phyloP scores from a whole-genome alignment of 2,113 vertebrate species.

The Thamnophis sirtalis region DNA sequence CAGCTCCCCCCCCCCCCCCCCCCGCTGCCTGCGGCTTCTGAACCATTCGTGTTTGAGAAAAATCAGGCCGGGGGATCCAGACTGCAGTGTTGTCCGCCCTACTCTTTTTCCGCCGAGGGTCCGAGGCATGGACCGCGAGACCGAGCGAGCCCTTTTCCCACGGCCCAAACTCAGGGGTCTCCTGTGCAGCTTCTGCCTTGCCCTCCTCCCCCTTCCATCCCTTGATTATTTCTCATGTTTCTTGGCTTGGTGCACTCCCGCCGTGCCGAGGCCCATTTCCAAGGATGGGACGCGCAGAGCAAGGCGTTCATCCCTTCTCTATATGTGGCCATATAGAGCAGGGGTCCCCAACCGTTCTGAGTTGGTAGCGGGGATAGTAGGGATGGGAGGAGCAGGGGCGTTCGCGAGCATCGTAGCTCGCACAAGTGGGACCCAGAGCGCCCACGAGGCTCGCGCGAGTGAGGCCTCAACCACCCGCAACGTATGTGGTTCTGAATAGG shows the following conservation, averaged over 20 bases:
- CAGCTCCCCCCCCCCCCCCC: neutral
- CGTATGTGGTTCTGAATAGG: too few relatives aligned
- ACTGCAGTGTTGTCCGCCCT: slow-evolving; percentile 38
- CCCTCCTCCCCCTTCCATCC: slow-evolving; percentile 53
- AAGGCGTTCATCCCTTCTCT: slow-evolving; percentile 50
- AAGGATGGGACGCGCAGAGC: slow-evolving; percentile 47
- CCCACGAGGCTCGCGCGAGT: slow-evolving; percentile 47
- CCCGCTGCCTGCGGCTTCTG: neutral
- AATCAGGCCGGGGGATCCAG: neutral
- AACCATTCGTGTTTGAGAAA: neutral
- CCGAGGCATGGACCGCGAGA: slow-evolving; percentile 46
- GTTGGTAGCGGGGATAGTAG: too few relatives aligned
- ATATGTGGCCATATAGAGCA: slow-evolving; percentile 66
- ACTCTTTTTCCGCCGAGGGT: slow-evolving; percentile 45
- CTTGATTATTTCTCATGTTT: slow-evolving; percentile 27
- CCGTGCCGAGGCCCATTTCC: slow-evolving; percentile 57
- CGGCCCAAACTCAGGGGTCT: slow-evolving; percentile 69
- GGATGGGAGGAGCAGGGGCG: too few relatives aligned
- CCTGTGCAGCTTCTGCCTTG: slow-evolving; percentile 52
- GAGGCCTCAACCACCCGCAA: too few relatives aligned
- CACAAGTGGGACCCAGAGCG: slow-evolving; percentile 9
- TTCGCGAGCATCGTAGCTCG: too few relatives aligned
- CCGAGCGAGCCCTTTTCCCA: slow-evolving; percentile 51
- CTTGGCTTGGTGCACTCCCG: slow-evolving; percentile 35
- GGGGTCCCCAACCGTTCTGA: too few relatives aligned